Percentiles rank a stretch among this genome's conserved stretches.
Evolutionary conservation across 1,140 invertebrate species (phyloP).

Genomic region (Cheumatopsyche charites): DNA sequence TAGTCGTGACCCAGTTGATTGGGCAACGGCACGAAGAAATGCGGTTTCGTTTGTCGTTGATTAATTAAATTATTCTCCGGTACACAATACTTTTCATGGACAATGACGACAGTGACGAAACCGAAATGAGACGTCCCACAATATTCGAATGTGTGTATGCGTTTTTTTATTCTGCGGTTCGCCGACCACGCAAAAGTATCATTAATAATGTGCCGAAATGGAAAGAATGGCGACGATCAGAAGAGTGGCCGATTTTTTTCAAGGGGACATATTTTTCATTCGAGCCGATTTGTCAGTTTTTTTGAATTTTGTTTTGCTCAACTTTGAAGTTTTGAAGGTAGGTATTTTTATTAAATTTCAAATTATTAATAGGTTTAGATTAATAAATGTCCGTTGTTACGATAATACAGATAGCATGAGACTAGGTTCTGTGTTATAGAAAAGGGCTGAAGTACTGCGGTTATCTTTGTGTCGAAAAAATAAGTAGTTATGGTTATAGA

Average conservation of each 20-base stretch:
- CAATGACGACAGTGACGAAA: slow-evolving; percentile 33
- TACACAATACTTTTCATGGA: slow-evolving; percentile 25
- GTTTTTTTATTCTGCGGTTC: too few relatives aligned
- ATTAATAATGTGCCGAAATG: slow-evolving; percentile 27
- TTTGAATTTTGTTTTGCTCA: too few relatives aligned
- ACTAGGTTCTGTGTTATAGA: too few relatives aligned
- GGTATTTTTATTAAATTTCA: too few relatives aligned
- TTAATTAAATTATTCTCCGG: slow-evolving; percentile 34
- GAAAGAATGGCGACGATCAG: slow-evolving; percentile 19
- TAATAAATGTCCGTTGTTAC: too few relatives aligned
- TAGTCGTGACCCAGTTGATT: slow-evolving; percentile 34
- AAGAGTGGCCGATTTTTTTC: slow-evolving; percentile 6
- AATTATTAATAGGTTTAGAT: too few relatives aligned
- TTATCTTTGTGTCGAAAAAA: too few relatives aligned
- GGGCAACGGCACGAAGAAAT: slow-evolving; percentile 28
- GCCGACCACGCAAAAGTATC: slow-evolving; percentile 26
- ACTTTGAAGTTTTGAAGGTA: too few relatives aligned
- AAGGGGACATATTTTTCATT: slow-evolving; percentile 2
- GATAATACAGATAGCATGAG: too few relatives aligned
- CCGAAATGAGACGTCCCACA: slow-evolving; percentile 14
- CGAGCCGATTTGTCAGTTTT: neutral
- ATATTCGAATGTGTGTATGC: neutral
- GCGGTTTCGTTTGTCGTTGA: slow-evolving; percentile 30
- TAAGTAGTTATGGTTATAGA: too few relatives aligned
- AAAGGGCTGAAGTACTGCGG: too few relatives aligned